Percentiles rank a stretch among this genome's conserved stretches.
These are phyloP conservation scores for Agonopterix arenella DNA, from an alignment of 2,888 invertebrate genomes.

Conservation along the genomic window DNA sequence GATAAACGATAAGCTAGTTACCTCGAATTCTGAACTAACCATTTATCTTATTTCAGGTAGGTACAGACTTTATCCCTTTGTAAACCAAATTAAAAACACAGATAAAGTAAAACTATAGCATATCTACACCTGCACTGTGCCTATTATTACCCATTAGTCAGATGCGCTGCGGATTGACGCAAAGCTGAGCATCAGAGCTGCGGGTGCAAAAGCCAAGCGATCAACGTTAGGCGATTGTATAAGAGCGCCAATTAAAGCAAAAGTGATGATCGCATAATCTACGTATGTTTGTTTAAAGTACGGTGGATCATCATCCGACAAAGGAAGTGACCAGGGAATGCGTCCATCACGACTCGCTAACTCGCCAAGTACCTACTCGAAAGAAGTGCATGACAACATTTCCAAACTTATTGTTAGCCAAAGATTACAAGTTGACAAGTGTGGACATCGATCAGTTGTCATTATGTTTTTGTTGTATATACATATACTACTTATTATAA, in stretches of 20 bases:
- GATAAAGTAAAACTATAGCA: background rate
- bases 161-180: slow-evolving; percentile 47
- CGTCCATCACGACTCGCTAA: background rate
- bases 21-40: too few species aligned
- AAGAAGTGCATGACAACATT: too few species aligned
- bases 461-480: too few species aligned
- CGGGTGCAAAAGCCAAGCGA: slow-evolving; percentile 37
- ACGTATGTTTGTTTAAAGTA: slow-evolving; percentile 10
- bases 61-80: too few species aligned
- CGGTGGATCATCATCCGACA: background rate
- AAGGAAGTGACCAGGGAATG: slow-evolving; percentile 1
- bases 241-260: slow-evolving; percentile 18
- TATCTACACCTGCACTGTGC: background rate
- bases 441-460: too few species aligned
- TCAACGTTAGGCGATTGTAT: slow-evolving; percentile 15
- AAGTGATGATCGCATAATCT: slow-evolving; percentile 33
- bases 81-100: background rate
- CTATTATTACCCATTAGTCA: slow-evolving; percentile 41
- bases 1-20: too few species aligned
- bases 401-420: too few species aligned
- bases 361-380: background rate
- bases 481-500: too few species aligned
- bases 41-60: too few species aligned
- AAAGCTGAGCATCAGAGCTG: slow-evolving; percentile 34
- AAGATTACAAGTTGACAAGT: too few species aligned